Base-by-base conservation (phyloP, 2,888 invertebrate species). In the Dryobota labecula region DNA sequence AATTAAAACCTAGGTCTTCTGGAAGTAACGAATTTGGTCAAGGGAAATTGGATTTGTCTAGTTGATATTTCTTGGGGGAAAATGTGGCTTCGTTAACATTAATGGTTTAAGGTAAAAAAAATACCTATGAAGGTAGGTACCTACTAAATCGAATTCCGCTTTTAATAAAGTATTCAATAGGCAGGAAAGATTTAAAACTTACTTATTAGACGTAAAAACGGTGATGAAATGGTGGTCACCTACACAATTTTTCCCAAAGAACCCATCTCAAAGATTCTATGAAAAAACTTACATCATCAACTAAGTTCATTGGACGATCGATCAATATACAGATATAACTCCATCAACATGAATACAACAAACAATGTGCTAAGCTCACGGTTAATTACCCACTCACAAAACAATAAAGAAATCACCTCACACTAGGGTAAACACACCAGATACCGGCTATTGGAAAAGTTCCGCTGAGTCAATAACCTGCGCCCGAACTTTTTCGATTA, bases 401-500 rank as follows among this genome's bases (percentile, higher is more conserved):
- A 85, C 84, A 84, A 85, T 84, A 76, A 84, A 70, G 65, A 76
- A 73, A 74, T 85, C 75, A 85, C 84, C 84, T 84, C 78, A 68
- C 76, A 73, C 60, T 66, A 71, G 77, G 76, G 84, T 80, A 87
- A 82, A 83, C 76, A 83, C 74, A 77, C 83, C 78, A 77, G 86
- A 86, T 85, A 87, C 78, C 68, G 83, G 82, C 88, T 89, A 90
- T 90, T 90, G 87, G 86, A 85, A 90, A 90, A 90, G 86, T 90
- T 90, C 66, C 70, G 64, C 67, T 41, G 88, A 90, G 90, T 89
- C 89, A 89, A 90, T 90, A 90, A 90, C 90, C 89, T 86, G 86
- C 82, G 73, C 73, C 64, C 76, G 79, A 90, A 90, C 86, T 90
- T 90, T 90, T 90, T 90, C 90, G 89, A 90, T 90, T 90, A 90